A percentile compares a stretch with the other conserved stretches of the same genome.
These are phyloP conservation scores for Psilopogon haemacephalus DNA, from an alignment of 2,113 vertebrate species.

Conservation along the genomic window DNA sequence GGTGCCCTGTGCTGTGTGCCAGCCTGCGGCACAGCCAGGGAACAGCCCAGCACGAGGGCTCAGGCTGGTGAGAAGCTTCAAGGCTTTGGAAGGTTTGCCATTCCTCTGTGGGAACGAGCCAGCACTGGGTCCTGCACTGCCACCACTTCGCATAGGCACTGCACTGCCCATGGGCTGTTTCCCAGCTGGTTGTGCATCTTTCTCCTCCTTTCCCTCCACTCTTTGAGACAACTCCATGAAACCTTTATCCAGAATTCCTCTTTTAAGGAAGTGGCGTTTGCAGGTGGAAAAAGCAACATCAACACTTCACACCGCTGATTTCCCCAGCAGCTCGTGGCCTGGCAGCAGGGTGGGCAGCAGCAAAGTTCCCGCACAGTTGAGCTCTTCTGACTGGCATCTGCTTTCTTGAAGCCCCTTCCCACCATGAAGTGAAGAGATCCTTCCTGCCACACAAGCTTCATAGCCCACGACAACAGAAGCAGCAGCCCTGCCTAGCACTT, in stretches of 20 bases:
- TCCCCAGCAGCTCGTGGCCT: background rate
- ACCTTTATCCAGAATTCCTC: background rate
- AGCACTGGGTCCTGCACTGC: rapidly evolving
- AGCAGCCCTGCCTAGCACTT: background rate
- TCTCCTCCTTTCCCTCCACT: background rate
- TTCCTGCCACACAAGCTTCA: background rate
- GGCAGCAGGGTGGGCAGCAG: background rate
- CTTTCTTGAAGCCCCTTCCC: background rate
- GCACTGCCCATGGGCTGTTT: background rate
- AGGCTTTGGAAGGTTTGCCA: background rate
- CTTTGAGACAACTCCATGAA: background rate
- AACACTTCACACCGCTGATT: rapidly evolving
- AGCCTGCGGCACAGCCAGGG: background rate
- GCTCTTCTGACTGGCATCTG: background rate
- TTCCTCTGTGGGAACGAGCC: background rate
- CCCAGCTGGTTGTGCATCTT: rapidly evolving
- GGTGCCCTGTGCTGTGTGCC: background rate
- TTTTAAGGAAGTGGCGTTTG: background rate
- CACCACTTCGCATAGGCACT: background rate
- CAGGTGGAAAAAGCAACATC: background rate
- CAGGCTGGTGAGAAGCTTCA: rapidly evolving
- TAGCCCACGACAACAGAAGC: background rate
- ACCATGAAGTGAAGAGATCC: background rate
- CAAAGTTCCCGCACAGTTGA: background rate
- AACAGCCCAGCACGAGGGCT: background rate